These are phyloP conservation scores for cattle (Bos taurus) DNA, from an alignment of 2,113 vertebrate species.

Conservation along the genomic window DNA sequence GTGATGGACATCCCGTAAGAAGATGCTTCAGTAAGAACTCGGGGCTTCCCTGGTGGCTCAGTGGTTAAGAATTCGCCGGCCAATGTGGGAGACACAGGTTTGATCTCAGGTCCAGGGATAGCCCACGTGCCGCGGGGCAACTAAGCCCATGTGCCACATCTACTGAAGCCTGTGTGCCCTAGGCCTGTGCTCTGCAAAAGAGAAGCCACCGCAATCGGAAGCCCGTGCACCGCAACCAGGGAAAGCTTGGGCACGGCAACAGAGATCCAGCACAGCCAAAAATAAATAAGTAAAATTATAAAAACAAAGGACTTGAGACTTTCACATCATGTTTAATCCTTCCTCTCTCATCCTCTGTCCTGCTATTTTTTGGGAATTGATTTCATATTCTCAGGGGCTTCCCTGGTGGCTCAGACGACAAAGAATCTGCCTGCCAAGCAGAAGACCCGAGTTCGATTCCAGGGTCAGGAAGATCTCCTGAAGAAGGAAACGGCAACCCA, in stretches of 20 bases:
- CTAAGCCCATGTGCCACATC: fast-evolving
- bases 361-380: neutral
- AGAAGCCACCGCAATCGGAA: neutral
- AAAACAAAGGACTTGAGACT: neutral
- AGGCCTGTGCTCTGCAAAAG: neutral
- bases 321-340: neutral
- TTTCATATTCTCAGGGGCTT: neutral
- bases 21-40: neutral
- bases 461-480: neutral
- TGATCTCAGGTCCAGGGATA: neutral
- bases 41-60: neutral
- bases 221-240: neutral
- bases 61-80: neutral
- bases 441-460: fast-evolving
- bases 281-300: neutral
- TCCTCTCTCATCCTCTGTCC: neutral
- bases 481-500: neutral
- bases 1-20: neutral
- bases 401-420: neutral
- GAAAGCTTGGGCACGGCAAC: neutral
- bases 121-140: fast-evolving
- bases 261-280: neutral
- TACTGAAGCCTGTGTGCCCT: neutral
- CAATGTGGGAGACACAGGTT: fast-evolving
- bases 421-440: neutral